Evolutionary conservation across 2,888 invertebrate genomes (phyloP), one percentile per base, ranked within the genome.

Genomic region (Diachrysia chrysitis): DNA sequence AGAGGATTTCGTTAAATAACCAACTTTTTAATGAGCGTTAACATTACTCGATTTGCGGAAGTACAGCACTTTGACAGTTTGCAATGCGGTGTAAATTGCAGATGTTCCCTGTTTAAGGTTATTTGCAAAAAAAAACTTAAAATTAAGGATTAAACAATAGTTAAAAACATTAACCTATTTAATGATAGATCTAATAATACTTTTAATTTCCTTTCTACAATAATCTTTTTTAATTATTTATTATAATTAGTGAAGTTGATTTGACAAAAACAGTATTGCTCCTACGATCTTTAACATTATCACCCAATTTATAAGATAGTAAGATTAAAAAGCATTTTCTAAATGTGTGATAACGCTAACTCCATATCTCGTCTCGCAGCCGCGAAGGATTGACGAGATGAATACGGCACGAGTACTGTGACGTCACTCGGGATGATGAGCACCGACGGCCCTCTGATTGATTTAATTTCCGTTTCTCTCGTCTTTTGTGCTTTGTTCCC

Each of bases 381-480:
- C 25, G 42, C 16, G 12, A n/a, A 66, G 32, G 61, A 56, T 60
- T 54, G 72, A 63, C 66, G 58, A 73, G 61, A 71, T 73, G 68
- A 71, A 78, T 71, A 71, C 71, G 68, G 71, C 54, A 74, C 32
- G 68, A 63, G 21, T 35, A 17, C n/a, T 58, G 58, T 70, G 80
- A 69, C 73, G 77, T 67, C 70, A 69, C 54, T 59, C 69, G 51
- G 25, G 65, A 61, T 69, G 66, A 65, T 53, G 69, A 64, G 56
- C 54, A 21, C 63, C 55, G 65, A 32, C 65, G 56, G 25, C n/a
- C 70, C 59, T 66, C 73, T 76, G 84, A 84, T 83, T 85, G 84
- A 85, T 85, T 83, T 85, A 84, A 85, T 85, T 82, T 85, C 85
- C 85, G 83, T 62, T 71, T 63, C 69, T 51, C 55, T 19, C 58